Percentiles rank a stretch among this genome's conserved stretches.
These are phyloP conservation scores for Ceratina calcarata DNA, from an alignment of 1,140 invertebrate species.

Conservation along the genomic window DNA sequence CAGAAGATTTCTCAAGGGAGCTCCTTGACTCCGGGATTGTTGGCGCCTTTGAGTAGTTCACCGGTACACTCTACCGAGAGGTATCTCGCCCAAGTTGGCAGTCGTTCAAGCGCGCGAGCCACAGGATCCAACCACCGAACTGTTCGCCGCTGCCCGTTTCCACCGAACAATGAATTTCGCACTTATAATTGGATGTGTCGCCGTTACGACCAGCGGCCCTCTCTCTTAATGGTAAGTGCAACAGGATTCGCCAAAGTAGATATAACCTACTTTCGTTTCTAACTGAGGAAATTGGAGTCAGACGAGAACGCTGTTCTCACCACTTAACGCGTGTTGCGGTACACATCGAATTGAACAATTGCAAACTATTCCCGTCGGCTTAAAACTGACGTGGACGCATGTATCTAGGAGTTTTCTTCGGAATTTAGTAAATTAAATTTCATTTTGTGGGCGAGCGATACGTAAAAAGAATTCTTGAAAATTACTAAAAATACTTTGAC, in stretches of 20 bases:
- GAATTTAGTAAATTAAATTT: background rate
- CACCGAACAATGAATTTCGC: slow-evolving; percentile 75
- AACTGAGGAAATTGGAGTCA: slow-evolving; percentile 19
- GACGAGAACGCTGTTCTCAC: slow-evolving; percentile 30
- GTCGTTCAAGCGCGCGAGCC: slow-evolving; percentile 66
- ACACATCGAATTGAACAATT: slow-evolving; percentile 9
- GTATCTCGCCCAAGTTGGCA: slow-evolving; percentile 69
- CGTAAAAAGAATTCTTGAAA: no score
- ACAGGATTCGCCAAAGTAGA: slow-evolving; percentile 9
- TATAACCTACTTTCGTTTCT: slow-evolving; percentile 46
- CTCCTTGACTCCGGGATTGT: slow-evolving; percentile 68
- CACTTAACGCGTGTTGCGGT: slow-evolving; percentile 29
- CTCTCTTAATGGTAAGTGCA: slow-evolving; percentile 73
- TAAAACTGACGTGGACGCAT: background rate
- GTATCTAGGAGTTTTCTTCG: no score
- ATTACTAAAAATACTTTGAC: background rate
- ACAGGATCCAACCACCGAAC: slow-evolving; percentile 17
- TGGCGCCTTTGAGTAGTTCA: slow-evolving; percentile 66
- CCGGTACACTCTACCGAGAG: slow-evolving; percentile 54
- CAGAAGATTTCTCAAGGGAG: slow-evolving; percentile 65
- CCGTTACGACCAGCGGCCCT: slow-evolving; percentile 63
- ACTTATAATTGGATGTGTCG: slow-evolving; percentile 77
- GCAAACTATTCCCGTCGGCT: slow-evolving; percentile 17
- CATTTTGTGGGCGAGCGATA: background rate
- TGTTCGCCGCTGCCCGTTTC: slow-evolving; percentile 33